Percentiles rank a stretch among this genome's conserved stretches.
Conservation (phyloP, 2,113 vertebrate genomes). For the Sylvilagus bachmani region DNA sequence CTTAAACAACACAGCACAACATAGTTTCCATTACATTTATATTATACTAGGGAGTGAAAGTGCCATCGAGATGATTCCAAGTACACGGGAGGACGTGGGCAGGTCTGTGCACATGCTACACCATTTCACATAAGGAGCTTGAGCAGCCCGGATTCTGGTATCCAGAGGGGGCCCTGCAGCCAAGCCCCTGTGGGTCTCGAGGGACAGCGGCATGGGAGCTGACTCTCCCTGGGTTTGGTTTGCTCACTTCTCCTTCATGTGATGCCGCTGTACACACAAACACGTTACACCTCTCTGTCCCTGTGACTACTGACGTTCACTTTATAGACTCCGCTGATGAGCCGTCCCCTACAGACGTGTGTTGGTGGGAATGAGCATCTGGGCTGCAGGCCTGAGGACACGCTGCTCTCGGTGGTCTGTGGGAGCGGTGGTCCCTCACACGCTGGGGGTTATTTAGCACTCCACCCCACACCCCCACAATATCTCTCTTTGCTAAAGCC, state of each 20-base stretch:
- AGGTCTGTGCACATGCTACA: no score
- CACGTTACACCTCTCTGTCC: background rate
- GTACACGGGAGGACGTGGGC: no score
- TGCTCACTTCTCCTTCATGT: background rate
- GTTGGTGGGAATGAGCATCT: background rate
- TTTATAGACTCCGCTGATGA: background rate
- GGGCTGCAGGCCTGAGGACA: background rate
- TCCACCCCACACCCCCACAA: background rate
- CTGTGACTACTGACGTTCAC: background rate
- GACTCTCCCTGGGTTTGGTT: background rate
- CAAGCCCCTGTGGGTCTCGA: no score
- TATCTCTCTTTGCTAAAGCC: conserved; percentile 17
- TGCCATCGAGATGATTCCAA: no score
- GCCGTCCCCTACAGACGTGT: background rate
- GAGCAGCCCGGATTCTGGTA: no score
- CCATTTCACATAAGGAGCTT: no score
- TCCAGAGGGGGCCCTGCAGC: no score
- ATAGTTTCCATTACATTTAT: no score
- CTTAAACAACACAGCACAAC: no score
- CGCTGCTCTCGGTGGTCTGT: background rate
- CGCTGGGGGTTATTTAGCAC: background rate
- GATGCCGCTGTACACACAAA: background rate
- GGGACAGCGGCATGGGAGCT: no score
- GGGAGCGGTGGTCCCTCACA: background rate
- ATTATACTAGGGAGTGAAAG: no score